Evolutionary conservation across 2,888 invertebrate genomes (phyloP).

Genomic region (Epicampocera succincta): DNA sequence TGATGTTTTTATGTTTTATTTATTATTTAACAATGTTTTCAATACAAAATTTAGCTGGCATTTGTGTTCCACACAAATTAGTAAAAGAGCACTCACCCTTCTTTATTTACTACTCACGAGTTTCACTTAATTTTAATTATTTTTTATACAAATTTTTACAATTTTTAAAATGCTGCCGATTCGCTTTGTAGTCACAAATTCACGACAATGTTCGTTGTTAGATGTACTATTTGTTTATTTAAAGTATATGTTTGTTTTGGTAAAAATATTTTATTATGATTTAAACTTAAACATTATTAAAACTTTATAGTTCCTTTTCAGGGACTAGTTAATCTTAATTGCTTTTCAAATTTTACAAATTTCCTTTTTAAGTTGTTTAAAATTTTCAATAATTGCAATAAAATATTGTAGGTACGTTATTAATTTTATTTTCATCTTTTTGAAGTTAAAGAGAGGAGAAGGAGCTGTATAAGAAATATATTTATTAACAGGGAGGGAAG

Average conservation of each 20-base stretch:
- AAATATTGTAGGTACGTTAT: slow-evolving; percentile 49
- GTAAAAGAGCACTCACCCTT: neutral
- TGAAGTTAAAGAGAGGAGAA: slow-evolving; percentile 14
- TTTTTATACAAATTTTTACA: slow-evolving; percentile 3
- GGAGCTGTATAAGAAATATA: slow-evolving; percentile 5
- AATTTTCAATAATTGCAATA: slow-evolving; percentile 43
- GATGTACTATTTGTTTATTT: neutral
- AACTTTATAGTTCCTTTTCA: slow-evolving; percentile 3
- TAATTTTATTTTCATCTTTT: slow-evolving; percentile 30
- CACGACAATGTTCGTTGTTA: neutral
- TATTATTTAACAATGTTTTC: slow-evolving; percentile 20
- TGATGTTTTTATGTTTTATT: neutral
- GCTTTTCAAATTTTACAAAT: slow-evolving; percentile 16
- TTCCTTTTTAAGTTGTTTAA: slow-evolving; percentile 28
- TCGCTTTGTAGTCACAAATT: neutral
- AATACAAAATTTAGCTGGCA: slow-evolving; percentile 5
- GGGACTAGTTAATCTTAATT: neutral
- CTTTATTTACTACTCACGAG: neutral
- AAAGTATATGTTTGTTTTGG: neutral
- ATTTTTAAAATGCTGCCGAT: neutral
- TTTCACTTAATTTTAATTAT: neutral
- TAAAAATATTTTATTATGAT: slow-evolving; percentile 5
- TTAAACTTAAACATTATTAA: slow-evolving; percentile 29
- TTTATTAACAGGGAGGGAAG: neutral
- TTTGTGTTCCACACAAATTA: slow-evolving; percentile 34